Evolutionary conservation across 2,797 vertebrate genomes (phyloP).

Genomic region (Triplophysa bombifrons): DNA sequence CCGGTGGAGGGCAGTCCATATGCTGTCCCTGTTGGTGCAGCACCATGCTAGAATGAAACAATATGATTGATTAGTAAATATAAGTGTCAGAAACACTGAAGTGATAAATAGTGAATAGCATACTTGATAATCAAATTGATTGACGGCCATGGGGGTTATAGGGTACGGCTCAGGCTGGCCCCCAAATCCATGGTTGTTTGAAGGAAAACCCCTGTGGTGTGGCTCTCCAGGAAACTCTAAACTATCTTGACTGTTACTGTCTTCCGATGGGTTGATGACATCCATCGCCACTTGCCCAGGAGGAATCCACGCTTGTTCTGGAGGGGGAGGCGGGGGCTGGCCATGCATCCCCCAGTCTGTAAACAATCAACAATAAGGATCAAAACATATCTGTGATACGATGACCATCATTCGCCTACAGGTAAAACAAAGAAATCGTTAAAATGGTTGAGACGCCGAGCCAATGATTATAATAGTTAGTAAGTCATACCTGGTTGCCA

Average conservation of each 20-base stretch:
- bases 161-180: constrained; percentile 97
- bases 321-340: constrained; percentile 87
- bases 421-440: neutral
- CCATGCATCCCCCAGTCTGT: constrained; percentile 96
- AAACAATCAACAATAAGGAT: constrained; percentile 42
- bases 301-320: constrained; percentile 95
- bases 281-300: constrained; percentile 94
- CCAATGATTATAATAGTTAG: neutral
- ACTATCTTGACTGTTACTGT: constrained; percentile 99
- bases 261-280: constrained; percentile 92
- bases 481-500: constrained; percentile 93
- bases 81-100: neutral
- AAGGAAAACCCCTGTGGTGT: constrained; percentile 91
- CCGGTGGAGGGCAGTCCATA: constrained; percentile 88
- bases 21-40: constrained; percentile 78
- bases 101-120: constrained; percentile 66
- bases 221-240: constrained; percentile 92
- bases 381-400: neutral
- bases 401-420: constrained; percentile 72
- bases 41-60: constrained; percentile 86
- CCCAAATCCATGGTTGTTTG: constrained; percentile 98
- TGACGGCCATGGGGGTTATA: constrained; percentile 91
- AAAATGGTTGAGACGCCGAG: neutral
- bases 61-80: constrained; percentile 5
- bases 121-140: constrained; percentile 99